Evolutionary conservation across 2,113 vertebrate species (phyloP), one percentile per base, ranked within the genome.

Genomic region (Isurus oxyrinchus): DNA sequence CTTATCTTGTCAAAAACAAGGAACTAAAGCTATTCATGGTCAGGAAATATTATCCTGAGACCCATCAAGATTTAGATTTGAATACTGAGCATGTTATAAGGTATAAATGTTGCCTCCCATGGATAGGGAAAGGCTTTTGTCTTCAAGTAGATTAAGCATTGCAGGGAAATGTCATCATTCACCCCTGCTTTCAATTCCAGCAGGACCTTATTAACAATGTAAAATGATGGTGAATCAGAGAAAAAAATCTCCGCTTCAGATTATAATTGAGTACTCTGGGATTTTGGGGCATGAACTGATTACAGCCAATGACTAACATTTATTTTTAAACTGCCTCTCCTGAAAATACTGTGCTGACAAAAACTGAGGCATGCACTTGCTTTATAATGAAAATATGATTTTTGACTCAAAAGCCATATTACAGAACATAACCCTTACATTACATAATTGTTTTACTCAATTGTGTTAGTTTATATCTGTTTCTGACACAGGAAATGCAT

Each of bases 211-310:
- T 94, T 94, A 94, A 94, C 90, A 94, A 94, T 94, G 59, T 94
- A 94, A 94, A 94, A 94, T 63, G 59, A 94, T 94, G n/a, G n/a
- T 40, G 90, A 44, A 44, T 63, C 59, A 23, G 59, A 19, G 23
- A n/a, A 94, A 88, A 91, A 66, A 21, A 63, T 40, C 59, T 40
- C n/a, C 40, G 59, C 90, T 94, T 94, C 90, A 94, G 59, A n/a
- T 94, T 94, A 94, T 94, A 94, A 94, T 94, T 94, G 90, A 94
- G 90, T 66, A 61, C 59, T 63, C 59, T 63, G 90, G 90, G 90
- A 94, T 94, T 94, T 94, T 66, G 90, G 59, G 61, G 61, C 90
- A 94, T 63, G 90, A 94, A 66, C 59, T 63, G 90, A 94, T 94
- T 94, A 94, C 59, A 94, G 59, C 59, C 90, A 94, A 23, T 40